Base-by-base conservation (phyloP, 2,888 invertebrate genomes). In the Blera fallax region DNA sequence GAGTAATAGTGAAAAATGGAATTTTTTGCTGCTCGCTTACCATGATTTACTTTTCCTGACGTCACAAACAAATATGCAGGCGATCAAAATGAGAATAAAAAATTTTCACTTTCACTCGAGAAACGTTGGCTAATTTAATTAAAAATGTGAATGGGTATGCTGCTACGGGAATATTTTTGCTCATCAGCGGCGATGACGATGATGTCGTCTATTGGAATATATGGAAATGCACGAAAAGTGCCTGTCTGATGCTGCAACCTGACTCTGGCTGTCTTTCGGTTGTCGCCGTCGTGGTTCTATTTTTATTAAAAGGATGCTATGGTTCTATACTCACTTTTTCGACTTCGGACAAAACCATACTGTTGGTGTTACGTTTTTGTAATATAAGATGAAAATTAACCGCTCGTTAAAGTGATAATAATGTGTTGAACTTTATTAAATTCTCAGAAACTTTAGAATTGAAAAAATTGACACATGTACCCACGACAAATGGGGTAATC, bases 401-500 rank as follows among this genome's bases (percentile, higher is more conserved):
- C 21, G 40, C 52, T 58, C 54, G 11, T 64, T 45, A 4, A 5
- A 10, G 34, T 34, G n/a, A 58, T 21, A 37, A 67, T 48, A 48
- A 72, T 29, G 37, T 54, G 58, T 24, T 27, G 2, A 67, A 77
- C 34, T 77, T 72, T 40, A 64, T 21, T 16, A 32, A 65, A 65
- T 73, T 73, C 34, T 58, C 3, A 0, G 8, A 52, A 76, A 32
- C 3, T 62, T 60, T 24, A 18, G 14, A 24, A 32, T 24, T 58
- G 18, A 52, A 78, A 72, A 70, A 82, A 64, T 72, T 82, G 77
- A 87, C 87, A 87, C 87, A 87, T 87, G 87, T 87, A 87, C 82
- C 87, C 81, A 64, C 87, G 62, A 73, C 67, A 67, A 87, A 82
- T 73, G 77, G 82, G 72, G 72, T 48, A 82, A 48, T 76, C 70